These are phyloP conservation scores for Dipus sagitta DNA, from an alignment of 2,797 vertebrate genomes.

Conservation along the genomic window DNA sequence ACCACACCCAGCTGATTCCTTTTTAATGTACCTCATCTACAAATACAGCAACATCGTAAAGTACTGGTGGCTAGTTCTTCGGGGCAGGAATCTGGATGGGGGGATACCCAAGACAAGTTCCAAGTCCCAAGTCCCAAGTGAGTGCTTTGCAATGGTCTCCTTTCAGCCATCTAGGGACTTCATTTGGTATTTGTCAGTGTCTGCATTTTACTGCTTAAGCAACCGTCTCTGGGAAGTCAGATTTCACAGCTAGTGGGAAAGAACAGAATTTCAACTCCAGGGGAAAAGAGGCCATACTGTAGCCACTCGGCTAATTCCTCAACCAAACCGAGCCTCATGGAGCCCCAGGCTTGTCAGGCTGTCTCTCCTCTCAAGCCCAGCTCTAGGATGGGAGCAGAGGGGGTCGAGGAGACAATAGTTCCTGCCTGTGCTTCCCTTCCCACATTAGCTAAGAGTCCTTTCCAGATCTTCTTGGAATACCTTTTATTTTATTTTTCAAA, in stretches of 20 bases:
- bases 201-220: neutral
- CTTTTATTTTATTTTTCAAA: neutral
- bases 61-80: neutral
- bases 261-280: conserved; percentile 14
- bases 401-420: neutral
- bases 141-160: neutral
- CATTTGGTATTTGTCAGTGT: neutral
- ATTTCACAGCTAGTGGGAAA: neutral
- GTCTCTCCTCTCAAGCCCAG: neutral
- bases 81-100: neutral
- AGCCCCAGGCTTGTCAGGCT: neutral
- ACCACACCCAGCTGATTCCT: neutral
- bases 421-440: neutral
- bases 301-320: neutral
- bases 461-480: neutral
- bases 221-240: neutral
- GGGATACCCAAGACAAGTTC: too few relatives aligned
- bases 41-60: neutral
- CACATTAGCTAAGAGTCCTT: neutral
- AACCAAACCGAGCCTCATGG: neutral
- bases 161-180: neutral
- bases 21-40: neutral
- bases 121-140: neutral
- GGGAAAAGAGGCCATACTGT: neutral
- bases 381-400: neutral